Conservation (phyloP, 2,888 invertebrate species). For the Geophilus truncorum region DNA sequence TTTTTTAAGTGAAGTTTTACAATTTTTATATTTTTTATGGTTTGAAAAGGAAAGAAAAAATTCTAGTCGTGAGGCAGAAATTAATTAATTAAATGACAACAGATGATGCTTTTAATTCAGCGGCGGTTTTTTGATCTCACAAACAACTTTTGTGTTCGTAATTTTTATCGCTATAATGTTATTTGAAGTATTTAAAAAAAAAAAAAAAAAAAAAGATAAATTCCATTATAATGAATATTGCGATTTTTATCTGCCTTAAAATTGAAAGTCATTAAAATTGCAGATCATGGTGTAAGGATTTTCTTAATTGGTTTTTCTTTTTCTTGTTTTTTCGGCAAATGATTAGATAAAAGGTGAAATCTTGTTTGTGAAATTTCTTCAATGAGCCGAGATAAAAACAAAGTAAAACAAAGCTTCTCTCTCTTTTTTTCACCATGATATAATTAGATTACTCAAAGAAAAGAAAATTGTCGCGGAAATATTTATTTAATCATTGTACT, state of each 20-base stretch:
- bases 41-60: no score
- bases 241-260: background rate
- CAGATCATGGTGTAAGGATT: background rate
- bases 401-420: background rate
- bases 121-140: background rate
- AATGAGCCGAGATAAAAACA: background rate
- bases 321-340: background rate
- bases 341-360: background rate
- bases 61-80: no score
- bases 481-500: background rate
- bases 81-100: no score
- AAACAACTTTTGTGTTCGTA: background rate
- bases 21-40: no score
- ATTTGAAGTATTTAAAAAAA: background rate
- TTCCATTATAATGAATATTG: background rate
- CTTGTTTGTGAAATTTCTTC: background rate
- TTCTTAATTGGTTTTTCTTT: conserved; percentile 14
- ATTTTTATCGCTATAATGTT: background rate
- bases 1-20: no score
- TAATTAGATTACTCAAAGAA: background rate
- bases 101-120: background rate
- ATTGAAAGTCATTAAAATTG: conserved; percentile 1
- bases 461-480: background rate
- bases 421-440: background rate
- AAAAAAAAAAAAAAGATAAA: background rate